Percentiles rank a stretch among this genome's conserved stretches.
These are phyloP conservation scores for Tympanoctomys barrerae DNA, from an alignment of 2,797 vertebrate genomes.

Conservation along the genomic window DNA sequence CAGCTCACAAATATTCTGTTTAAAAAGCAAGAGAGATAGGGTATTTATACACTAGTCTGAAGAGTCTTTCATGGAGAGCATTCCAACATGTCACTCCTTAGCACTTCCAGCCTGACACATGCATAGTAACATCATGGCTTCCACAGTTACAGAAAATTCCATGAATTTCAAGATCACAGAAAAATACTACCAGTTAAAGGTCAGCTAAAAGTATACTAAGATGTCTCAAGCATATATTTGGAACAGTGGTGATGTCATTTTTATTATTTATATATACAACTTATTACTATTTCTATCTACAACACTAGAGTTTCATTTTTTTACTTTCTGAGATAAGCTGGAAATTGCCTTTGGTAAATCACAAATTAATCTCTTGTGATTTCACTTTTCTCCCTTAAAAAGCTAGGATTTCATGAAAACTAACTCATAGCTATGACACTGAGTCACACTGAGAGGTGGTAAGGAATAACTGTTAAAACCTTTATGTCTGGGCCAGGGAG, in stretches of 20 bases:
- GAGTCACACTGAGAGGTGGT: neutral
- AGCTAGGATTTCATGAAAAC: constrained; percentile 14
- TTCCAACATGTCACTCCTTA: neutral
- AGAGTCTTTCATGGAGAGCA: neutral
- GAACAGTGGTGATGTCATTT: neutral
- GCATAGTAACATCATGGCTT: neutral
- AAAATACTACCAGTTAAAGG: neutral
- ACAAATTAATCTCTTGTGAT: neutral
- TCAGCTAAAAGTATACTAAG: neutral
- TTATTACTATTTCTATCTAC: neutral
- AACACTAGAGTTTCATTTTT: neutral
- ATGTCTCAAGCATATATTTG: neutral
- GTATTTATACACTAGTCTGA: neutral
- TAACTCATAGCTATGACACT: neutral
- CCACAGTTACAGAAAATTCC: neutral
- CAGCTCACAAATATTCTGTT: neutral
- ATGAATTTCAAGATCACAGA: neutral
- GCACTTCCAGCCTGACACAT: neutral
- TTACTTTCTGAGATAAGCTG: neutral
- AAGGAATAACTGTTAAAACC: neutral
- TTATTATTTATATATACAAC: neutral
- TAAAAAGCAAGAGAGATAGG: neutral
- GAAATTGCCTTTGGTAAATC: constrained; percentile 38
- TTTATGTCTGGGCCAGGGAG: no score
- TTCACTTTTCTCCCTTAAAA: neutral